Conservation (phyloP, 2,888 invertebrate species). For the Lordiphosa andalusiaca region DNA sequence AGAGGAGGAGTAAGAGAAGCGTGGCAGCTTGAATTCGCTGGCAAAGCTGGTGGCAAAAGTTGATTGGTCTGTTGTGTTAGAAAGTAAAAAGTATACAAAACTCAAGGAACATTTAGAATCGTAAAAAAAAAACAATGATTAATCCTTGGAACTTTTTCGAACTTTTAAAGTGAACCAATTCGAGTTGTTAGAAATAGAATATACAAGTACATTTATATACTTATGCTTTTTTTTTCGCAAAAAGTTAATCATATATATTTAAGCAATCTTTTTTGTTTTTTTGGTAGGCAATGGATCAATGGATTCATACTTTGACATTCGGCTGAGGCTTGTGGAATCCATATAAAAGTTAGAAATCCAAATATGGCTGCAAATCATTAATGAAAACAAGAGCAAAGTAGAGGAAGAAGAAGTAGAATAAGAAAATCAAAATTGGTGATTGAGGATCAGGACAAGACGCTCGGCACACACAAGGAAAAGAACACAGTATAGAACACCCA, state of each 20-base stretch:
- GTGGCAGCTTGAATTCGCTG: slow-evolving; percentile 19
- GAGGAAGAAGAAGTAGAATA: slow-evolving; percentile 55
- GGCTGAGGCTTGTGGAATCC: slow-evolving; percentile 81
- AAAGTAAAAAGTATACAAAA: slow-evolving; percentile 19
- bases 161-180: slow-evolving; percentile 22
- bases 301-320: slow-evolving; percentile 84
- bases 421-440: slow-evolving; percentile 26
- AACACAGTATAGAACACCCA: slow-evolving; percentile 5
- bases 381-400: slow-evolving; percentile 72
- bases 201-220: slow-evolving; percentile 45
- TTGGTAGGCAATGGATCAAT: slow-evolving; percentile 51
- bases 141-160: slow-evolving; percentile 23
- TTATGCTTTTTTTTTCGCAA: slow-evolving; percentile 9
- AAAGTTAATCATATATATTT: slow-evolving; percentile 36
- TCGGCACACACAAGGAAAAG: slow-evolving; percentile 29
- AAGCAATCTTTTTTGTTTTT: slow-evolving; percentile 43
- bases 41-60: slow-evolving; percentile 17
- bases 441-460: too few species aligned
- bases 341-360: slow-evolving; percentile 80
- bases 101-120: slow-evolving; percentile 34
- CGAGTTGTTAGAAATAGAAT: slow-evolving; percentile 34
- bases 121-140: slow-evolving; percentile 24
- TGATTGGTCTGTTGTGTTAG: slow-evolving; percentile 2
- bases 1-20: slow-evolving; percentile 18
- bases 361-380: slow-evolving; percentile 80